Evolutionary conservation across 2,888 invertebrate genomes (phyloP), one percentile per base, ranked within the genome.

Genomic region (Lithophane ornitopus): DNA sequence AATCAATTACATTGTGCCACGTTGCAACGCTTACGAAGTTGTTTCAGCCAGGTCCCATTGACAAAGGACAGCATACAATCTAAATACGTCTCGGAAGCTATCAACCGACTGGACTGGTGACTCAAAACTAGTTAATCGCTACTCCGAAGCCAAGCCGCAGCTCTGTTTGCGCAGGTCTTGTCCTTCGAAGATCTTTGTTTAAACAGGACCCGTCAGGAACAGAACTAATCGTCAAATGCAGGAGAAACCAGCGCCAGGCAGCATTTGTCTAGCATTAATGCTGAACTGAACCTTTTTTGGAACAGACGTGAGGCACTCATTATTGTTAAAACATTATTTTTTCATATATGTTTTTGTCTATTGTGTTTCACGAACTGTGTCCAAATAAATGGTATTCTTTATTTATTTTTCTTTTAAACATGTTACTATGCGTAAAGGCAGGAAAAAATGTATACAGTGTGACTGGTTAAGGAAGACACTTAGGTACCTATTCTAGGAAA

Each of bases 141-240:
- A 71, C 46, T 70, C 34, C 76, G 71, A 74, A 76, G 66, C 49
- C 22, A 22, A 39, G 70, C 74, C 70, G 26, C 54, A 72, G 59
- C 41, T 58, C 34, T 86, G 81, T 86, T 85, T 87, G 74, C 56
- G 66, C 81, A 81, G 81, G 63, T 81, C 72, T 77, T 83, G 80
- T 82, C 71, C 70, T 58, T 73, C 70, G 34, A 76, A 81, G 84
- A 86, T 85, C 85, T 86, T 70, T 90, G 89, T 91, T 89, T 87
- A 83, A 82, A 83, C 87, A 89, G 85, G 73, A 70, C 77, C 70
- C 71, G 82, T 87, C 88, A 89, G 87, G 88, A 89, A 86, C 79
- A 72, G 83, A 89, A 78, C 86, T 91, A 91, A 94, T 93, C 91
- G 87, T 69, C 89, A 91, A 92, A 93, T 89, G 87, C 85, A 88